Base-by-base conservation (phyloP, 2,888 invertebrate species). In the Plemyria rubiginata region DNA sequence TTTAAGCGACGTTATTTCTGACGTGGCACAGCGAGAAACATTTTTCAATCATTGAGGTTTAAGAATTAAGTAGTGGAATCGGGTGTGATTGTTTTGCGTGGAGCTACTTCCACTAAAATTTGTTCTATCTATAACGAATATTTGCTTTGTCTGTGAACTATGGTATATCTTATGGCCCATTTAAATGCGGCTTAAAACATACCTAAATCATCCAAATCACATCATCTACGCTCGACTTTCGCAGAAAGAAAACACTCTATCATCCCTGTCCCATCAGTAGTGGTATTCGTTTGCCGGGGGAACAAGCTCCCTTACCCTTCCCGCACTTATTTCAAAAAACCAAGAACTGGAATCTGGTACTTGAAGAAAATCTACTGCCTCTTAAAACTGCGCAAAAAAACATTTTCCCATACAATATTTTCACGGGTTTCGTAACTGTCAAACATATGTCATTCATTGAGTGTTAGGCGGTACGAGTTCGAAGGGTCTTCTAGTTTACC, bases 261-360 rank as follows among this genome's bases (percentile, higher is more conserved):
- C 55, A 55, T 55, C 41, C 50, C 41, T 38, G 29, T 29, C 48
- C 49, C 55, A 58, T 58, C 45, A 45, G 45, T 4, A 45, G 11
- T 16, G 16, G 45, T 11, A 45, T 45, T 45, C 16, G 16, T 45
- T 16, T 3, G 3, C 8, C 16, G 2, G 16, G 16, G 11, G 9
- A 45, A 45, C 43, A 9, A 4, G 16, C 36, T 38, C 36, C 36
- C 11, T 7, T 43, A 16, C 16, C 16, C 45, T 11, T 45, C 45
- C 45, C 45, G 11, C 15, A 12, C 43, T 11, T 36, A 36, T 9
- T 2, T 11, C 22, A 1, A 22, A 3, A 22, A 22, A 22, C 22
- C 22, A 1, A 22, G 3, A 22, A 22, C 22, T 22, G 2, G 22
- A 2, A 3, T 22, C 3, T 2, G 22, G 22, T 2, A 3, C 22